Evolutionary conservation across 2,888 invertebrate genomes (phyloP).

Genomic region (Drymonia ruficornis): DNA sequence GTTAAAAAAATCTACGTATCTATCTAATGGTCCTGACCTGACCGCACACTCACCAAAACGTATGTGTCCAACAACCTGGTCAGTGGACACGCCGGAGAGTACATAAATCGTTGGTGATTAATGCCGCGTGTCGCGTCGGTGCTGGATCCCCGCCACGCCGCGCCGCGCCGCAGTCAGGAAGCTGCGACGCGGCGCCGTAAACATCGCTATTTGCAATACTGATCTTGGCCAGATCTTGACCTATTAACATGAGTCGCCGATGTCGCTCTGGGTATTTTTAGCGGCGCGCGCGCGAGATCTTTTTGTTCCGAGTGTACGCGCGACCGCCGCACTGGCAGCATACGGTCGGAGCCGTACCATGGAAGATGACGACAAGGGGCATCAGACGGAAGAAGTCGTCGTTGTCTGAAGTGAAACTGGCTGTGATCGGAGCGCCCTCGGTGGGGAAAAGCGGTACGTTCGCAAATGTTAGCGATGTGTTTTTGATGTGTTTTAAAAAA

Average conservation of each 20-base stretch:
- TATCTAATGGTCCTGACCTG: too few species aligned
- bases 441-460: constrained; percentile 96
- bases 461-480: constrained; percentile 20
- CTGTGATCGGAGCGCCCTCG: constrained; percentile 94
- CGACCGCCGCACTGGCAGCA: constrained; percentile 53
- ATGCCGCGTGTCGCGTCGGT: constrained; percentile 19
- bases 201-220: constrained; percentile 73
- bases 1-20: too few species aligned
- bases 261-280: constrained; percentile 80
- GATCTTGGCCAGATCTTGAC: constrained; percentile 85
- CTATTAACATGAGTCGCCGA: constrained; percentile 77
- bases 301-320: constrained; percentile 57
- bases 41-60: too few species aligned
- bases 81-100: too few species aligned
- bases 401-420: constrained; percentile 95
- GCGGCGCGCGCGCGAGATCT: constrained; percentile 64
- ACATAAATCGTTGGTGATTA: constrained; percentile 15
- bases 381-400: constrained; percentile 96
- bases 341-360: constrained; percentile 52
- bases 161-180: constrained; percentile 52
- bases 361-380: constrained; percentile 89
- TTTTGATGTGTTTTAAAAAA: constrained; percentile 21
- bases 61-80: too few species aligned
- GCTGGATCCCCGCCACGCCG: constrained; percentile 47
- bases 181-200: constrained; percentile 59